Evolutionary conservation across 2,888 invertebrate genomes (phyloP), one percentile per base, ranked within the genome.

Genomic region (Stenolophus ochropezus): DNA sequence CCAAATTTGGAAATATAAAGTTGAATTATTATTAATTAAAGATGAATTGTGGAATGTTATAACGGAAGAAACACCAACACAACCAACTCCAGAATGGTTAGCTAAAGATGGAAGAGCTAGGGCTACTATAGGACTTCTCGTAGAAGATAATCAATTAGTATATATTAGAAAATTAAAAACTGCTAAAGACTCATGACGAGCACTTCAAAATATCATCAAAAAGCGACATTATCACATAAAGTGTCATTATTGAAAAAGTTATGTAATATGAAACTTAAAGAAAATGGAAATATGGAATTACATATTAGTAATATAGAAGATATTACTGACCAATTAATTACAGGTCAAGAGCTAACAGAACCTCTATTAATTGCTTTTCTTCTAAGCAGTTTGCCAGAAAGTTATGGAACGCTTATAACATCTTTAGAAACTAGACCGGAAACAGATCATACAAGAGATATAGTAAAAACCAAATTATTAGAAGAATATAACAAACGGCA

Each of bases 391-490:
- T 49, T n/a, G 14, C 49, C 49, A 49, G 49, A 49, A 49, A 49
- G 49, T 49, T 49, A 49, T 49, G 49, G 49, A 23, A 58, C 58
- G 27, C 27, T 58, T 58, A 58, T 3, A 20, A 16, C 18, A 58
- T 5, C 58, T n/a, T 58, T 58, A 58, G 58, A 58, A 23, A 58
- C 58, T 8, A 58, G 18, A 58, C n/a, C 58, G 18, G 58, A 58
- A 58, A 18, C 8, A 4, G 58, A 58, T 58, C 23, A 8, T 6
- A 58, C 58, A 16, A 6, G 8, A 23, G 14, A 23, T 58, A 8
- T 58, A 18, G 18, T 58, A 6, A 58, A 58, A 58, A 21, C 2
- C 11, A 8, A 58, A 18, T 58, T 58, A 58, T 23, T 58, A 58
- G 23, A 23, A 21, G 58, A 58, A 58, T 58, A 5, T 16, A 58